Percentiles rank a stretch among this genome's conserved stretches.
Evolutionary conservation across 2,797 vertebrate species (phyloP).

Genomic region (Phaenicophaeus curvirostris): DNA sequence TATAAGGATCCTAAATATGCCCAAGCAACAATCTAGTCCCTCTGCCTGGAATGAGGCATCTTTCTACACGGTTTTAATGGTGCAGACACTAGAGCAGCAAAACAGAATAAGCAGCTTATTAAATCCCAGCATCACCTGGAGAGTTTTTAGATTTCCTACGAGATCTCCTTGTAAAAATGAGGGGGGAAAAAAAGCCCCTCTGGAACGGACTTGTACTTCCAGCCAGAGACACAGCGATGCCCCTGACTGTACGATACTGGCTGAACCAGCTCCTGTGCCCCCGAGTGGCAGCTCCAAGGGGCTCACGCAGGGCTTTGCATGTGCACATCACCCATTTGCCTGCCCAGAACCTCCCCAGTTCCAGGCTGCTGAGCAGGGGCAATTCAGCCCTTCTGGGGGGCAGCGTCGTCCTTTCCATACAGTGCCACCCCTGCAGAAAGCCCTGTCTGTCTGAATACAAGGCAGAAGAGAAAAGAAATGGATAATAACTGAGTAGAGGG

Average conservation of each 20-base stretch:
- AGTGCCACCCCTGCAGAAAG: not conserved
- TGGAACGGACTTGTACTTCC: not conserved
- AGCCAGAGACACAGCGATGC: not conserved
- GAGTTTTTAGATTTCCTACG: not conserved
- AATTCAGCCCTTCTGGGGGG: not conserved
- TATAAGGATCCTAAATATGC: not conserved
- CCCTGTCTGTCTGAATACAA: not conserved
- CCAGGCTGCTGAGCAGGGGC: not conserved
- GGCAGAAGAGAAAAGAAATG: not conserved
- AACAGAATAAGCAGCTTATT: not conserved
- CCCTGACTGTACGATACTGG: not conserved
- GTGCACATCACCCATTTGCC: fast-evolving
- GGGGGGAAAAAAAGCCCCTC: not conserved
- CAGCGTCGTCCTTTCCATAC: not conserved
- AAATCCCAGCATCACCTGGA: not conserved
- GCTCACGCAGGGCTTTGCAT: not conserved
- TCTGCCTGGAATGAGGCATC: not conserved
- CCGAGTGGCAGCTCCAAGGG: not conserved
- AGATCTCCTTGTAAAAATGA: not conserved
- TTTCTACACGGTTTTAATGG: not conserved
- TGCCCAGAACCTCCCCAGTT: not conserved
- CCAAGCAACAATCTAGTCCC: not conserved
- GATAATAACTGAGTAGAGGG: not conserved
- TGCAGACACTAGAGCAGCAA: not conserved
- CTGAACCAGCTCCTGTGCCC: not conserved